Conservation (phyloP, 2,797 vertebrate species). For the Chloroceryle amazona region DNA sequence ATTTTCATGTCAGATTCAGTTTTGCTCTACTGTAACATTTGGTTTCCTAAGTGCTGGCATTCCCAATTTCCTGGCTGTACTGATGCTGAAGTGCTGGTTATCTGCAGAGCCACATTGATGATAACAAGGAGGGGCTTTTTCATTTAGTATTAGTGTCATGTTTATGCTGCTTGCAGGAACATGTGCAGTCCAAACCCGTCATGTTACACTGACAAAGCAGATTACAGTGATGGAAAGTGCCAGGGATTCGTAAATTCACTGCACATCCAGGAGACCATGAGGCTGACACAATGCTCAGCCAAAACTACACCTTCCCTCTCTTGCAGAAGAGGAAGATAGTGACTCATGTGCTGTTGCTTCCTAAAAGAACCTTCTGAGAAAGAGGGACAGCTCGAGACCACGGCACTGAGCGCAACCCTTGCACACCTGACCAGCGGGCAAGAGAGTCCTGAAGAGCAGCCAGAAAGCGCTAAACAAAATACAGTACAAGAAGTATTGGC, state of each 20-base stretch:
- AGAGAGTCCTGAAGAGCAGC: neutral
- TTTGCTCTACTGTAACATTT: neutral
- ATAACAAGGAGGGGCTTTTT: conserved; percentile 5
- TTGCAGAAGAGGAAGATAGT: neutral
- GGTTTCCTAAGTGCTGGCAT: neutral
- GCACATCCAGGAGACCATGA: neutral
- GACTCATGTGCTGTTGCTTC: accelerated
- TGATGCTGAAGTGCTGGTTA: neutral
- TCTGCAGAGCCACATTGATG: neutral
- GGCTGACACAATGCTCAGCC: neutral
- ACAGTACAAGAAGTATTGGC: neutral
- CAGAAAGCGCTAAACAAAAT: neutral
- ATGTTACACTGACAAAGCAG: neutral
- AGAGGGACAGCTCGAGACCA: neutral
- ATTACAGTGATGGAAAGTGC: neutral
- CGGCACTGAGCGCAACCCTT: neutral
- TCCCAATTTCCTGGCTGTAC: neutral
- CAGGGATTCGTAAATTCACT: neutral
- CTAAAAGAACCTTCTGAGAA: neutral
- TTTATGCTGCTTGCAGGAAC: neutral
- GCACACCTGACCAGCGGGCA: neutral
- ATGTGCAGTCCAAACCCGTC: neutral
- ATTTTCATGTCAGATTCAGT: neutral
- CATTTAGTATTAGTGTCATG: neutral
- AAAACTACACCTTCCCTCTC: neutral